Conservation (phyloP, 2,113 vertebrate species). For the Corydoras maculifer region DNA sequence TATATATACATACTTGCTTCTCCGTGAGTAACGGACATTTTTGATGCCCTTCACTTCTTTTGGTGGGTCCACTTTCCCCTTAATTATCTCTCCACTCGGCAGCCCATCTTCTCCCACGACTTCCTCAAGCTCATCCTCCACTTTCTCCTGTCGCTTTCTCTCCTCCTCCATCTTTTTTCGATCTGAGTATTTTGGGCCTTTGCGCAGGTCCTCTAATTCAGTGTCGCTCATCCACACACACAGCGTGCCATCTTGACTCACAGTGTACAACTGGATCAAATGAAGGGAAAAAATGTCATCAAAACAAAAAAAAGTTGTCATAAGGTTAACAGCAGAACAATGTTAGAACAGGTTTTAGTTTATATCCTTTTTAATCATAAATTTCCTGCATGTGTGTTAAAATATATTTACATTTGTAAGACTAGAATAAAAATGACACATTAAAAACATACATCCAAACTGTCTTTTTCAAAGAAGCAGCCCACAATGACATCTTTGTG, state of each 20-base stretch:
- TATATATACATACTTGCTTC: slow-evolving; percentile 86
- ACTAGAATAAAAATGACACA: neutral
- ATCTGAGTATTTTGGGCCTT: slow-evolving; percentile 44
- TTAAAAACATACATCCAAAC: slow-evolving; percentile 81
- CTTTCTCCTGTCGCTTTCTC: slow-evolving; percentile 38
- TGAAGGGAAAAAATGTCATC: too few relatives aligned
- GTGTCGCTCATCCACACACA: slow-evolving; percentile 94
- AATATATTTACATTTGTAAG: neutral
- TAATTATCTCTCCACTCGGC: slow-evolving; percentile 64
- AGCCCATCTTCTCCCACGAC: slow-evolving; percentile 49
- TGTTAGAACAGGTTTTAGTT: neutral
- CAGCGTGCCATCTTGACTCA: slow-evolving; percentile 86
- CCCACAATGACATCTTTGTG: slow-evolving; percentile 87
- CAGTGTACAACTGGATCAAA: slow-evolving; percentile 76
- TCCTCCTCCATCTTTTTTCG: slow-evolving; percentile 57
- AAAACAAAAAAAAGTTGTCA: too few relatives aligned
- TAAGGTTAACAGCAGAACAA: neutral
- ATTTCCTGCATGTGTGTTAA: too few relatives aligned
- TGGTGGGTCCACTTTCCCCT: slow-evolving; percentile 61
- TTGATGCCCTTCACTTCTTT: slow-evolving; percentile 57
- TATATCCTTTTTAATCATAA: too few relatives aligned
- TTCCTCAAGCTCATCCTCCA: slow-evolving; percentile 50
- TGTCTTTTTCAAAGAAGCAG: slow-evolving; percentile 89
- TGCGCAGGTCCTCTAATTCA: slow-evolving; percentile 64
- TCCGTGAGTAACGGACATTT: slow-evolving; percentile 76